Conservation (phyloP, 35 echinoderm and acorn worm genomes). For the Holothuria glaberrima region DNA sequence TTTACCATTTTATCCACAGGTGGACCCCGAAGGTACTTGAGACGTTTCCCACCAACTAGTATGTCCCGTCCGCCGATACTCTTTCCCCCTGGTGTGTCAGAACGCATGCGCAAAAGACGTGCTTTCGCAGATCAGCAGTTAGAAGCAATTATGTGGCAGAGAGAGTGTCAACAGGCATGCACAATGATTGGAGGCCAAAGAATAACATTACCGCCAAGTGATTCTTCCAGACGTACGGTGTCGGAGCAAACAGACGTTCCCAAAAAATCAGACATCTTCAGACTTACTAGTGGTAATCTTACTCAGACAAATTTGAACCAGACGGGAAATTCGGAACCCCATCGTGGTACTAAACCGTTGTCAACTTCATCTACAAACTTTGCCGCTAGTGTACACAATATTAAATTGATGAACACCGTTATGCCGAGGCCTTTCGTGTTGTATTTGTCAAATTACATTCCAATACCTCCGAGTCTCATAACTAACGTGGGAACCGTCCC, state of each 20-base stretch:
- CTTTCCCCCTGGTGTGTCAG: conserved; percentile 88
- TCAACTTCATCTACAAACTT: conserved; percentile 21
- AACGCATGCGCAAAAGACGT: conserved; percentile 93
- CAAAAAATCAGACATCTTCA: conserved; percentile 6
- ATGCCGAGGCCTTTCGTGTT: conserved; percentile 19
- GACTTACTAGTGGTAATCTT: not conserved
- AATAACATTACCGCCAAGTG: not conserved
- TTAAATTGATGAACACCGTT: conserved; percentile 42
- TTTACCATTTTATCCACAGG: not conserved
- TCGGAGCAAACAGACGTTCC: not conserved
- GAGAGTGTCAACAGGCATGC: conserved; percentile 83
- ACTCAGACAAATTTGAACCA: not conserved
- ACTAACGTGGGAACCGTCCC: not conserved
- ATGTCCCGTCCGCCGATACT: conserved; percentile 75
- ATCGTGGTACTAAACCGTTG: not conserved
- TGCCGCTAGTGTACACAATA: not conserved
- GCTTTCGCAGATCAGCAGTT: conserved; percentile 96
- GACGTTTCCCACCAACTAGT: conserved; percentile 26
- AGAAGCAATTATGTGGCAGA: conserved; percentile 87
- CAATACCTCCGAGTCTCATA: not conserved
- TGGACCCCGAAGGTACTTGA: conserved; percentile 41
- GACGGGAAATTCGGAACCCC: not conserved
- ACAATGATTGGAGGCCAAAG: conserved; percentile 12
- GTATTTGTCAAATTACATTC: conserved; percentile 17
- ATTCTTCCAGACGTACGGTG: not conserved